Evolutionary conservation across 30 jellyfish, hydroid and myxozoan species (phyloP).

Genomic region (Pseudorhiza aurosa): DNA sequence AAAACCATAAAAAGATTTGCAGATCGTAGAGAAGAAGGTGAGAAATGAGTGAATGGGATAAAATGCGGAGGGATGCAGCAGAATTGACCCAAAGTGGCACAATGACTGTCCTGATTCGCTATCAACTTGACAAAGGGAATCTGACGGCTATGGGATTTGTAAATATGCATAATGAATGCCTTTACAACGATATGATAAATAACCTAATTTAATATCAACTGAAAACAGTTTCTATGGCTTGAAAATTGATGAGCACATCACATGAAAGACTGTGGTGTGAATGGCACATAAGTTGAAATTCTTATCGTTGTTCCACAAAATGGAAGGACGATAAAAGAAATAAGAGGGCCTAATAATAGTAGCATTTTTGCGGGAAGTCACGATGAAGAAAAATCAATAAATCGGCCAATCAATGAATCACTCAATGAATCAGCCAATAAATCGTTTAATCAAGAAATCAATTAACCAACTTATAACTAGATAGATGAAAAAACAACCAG

Average conservation of each 20-base stretch:
- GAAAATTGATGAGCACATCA: background rate
- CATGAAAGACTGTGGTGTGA: background rate
- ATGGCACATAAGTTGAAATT: background rate
- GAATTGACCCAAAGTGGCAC: no score
- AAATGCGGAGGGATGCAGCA: no score
- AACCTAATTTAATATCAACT: background rate
- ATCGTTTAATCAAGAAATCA: slow-evolving; percentile 7
- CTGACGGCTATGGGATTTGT: no score
- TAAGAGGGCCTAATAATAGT: no score
- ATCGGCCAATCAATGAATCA: background rate
- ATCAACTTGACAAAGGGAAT: no score
- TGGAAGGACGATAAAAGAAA: background rate
- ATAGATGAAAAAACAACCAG: background rate
- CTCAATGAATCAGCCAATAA: background rate
- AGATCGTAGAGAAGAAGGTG: no score
- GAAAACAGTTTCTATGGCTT: background rate
- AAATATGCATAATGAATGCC: no score
- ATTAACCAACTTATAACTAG: background rate
- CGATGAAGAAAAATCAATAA: background rate
- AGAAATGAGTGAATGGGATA: no score
- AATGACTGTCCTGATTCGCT: no score
- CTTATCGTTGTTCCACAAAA: background rate
- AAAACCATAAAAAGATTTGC: background rate
- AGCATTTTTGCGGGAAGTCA: no score
- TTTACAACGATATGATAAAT: no score